Percentiles rank a stretch among this genome's conserved stretches.
Evolutionary conservation across 1,140 invertebrate species (phyloP).

Genomic region (Drosophila nannoptera): DNA sequence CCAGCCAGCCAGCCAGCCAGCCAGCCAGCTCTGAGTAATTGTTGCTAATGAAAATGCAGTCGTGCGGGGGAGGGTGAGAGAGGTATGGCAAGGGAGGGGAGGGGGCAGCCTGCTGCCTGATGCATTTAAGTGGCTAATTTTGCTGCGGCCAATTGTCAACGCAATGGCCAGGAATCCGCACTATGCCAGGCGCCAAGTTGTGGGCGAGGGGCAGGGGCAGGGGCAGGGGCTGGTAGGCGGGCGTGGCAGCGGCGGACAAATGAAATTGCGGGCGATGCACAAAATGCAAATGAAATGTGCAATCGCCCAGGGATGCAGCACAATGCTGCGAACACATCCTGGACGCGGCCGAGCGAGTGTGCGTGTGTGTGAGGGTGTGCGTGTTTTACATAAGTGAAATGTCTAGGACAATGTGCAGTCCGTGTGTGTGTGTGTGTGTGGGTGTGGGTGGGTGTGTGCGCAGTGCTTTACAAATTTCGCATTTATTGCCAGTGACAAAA

Average conservation of each 20-base stretch:
- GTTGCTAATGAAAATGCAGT: slow-evolving; percentile 68
- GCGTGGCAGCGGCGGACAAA: slow-evolving; percentile 41
- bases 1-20: slow-evolving; percentile 45
- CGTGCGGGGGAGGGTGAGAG: not conserved
- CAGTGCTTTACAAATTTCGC: slow-evolving; percentile 74
- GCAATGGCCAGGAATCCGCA: slow-evolving; percentile 47
- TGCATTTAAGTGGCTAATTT: slow-evolving; percentile 74
- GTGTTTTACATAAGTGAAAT: slow-evolving; percentile 67
- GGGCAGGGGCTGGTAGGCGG: not conserved
- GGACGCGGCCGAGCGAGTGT: too few relatives aligned
- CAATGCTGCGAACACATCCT: too few relatives aligned
- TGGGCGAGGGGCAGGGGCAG: not conserved
- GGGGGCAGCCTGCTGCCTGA: slow-evolving; percentile 2
- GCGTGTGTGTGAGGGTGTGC: slow-evolving; percentile 35
- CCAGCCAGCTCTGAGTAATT: slow-evolving; percentile 63
- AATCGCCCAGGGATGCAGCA: slow-evolving; percentile 52
- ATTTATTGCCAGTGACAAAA: slow-evolving; percentile 77
- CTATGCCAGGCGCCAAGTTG: slow-evolving; percentile 19
- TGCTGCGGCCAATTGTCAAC: slow-evolving; percentile 49
- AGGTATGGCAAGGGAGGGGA: not conserved
- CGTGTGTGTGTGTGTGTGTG: not conserved
- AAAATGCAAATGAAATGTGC: slow-evolving; percentile 77
- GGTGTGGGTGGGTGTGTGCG: slow-evolving; percentile 1
- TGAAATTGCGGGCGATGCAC: slow-evolving; percentile 74
- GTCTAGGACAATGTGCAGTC: slow-evolving; percentile 28